These are phyloP conservation scores for Corynorhinus townsendii DNA, from an alignment of 2,113 vertebrate species.

Conservation along the genomic window DNA sequence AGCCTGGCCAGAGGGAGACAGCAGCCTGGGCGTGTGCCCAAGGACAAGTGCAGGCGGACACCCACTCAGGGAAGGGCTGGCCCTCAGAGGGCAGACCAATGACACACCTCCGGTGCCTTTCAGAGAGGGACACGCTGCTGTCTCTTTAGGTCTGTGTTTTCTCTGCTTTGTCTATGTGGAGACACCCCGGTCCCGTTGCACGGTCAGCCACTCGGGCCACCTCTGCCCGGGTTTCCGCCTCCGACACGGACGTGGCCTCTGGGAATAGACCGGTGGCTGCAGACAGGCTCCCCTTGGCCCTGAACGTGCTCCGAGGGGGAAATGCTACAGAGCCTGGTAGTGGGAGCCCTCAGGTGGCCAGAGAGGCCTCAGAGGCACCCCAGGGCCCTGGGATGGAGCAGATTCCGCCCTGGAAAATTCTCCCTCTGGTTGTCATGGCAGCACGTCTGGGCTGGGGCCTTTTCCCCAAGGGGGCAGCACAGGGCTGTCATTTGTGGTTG, in stretches of 20 bases:
- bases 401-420: not conserved
- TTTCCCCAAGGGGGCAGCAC: not conserved
- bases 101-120: not conserved
- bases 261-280: not conserved
- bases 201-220: fast-evolving
- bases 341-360: not conserved
- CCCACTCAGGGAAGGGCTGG: no score
- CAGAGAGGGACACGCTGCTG: not conserved
- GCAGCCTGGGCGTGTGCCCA: fast-evolving
- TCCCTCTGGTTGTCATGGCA: not conserved
- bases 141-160: not conserved
- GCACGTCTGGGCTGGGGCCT: not conserved
- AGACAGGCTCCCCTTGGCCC: not conserved
- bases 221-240: not conserved
- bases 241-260: not conserved
- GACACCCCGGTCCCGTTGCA: not conserved
- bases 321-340: not conserved
- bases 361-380: not conserved
- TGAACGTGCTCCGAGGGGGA: not conserved
- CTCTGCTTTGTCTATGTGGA: not conserved
- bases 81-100: not conserved
- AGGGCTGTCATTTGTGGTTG: not conserved
- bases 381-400: not conserved
- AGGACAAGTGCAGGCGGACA: not conserved
- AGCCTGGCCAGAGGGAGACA: not conserved